These are phyloP conservation scores for Gallirallus australis DNA, from an alignment of 2,797 vertebrate species.

Conservation along the genomic window DNA sequence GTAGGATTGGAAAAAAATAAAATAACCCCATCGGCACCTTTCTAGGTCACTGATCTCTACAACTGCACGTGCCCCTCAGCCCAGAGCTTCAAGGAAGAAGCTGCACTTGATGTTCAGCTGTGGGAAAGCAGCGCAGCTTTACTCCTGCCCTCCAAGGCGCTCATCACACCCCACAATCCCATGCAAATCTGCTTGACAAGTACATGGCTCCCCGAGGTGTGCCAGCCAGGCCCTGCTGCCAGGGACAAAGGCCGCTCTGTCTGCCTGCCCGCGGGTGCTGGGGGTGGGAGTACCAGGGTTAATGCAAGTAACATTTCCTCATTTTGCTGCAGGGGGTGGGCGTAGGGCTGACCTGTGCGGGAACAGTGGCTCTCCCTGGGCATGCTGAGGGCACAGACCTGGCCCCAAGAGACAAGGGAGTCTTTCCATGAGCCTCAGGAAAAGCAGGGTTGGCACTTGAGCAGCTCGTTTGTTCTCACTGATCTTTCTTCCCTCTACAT, in stretches of 20 bases:
- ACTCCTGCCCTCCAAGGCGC: not conserved
- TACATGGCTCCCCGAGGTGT: not conserved
- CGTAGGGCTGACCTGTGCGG: not conserved
- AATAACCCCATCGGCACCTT: not conserved
- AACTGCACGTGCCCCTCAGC: not conserved
- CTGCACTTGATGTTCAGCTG: not conserved
- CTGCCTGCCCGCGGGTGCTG: fast-evolving
- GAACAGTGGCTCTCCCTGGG: not conserved
- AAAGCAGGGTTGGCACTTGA: not conserved
- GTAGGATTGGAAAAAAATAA: not conserved
- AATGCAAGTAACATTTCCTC: not conserved
- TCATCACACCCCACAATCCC: not conserved
- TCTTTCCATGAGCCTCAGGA: not conserved
- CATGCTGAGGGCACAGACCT: fast-evolving
- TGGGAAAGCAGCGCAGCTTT: not conserved
- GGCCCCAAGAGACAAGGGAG: not conserved
- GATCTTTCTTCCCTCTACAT: not conserved
- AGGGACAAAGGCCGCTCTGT: not conserved
- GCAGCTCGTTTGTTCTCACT: not conserved
- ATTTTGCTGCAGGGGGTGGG: not conserved
- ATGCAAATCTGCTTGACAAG: not conserved
- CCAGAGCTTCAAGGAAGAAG: not conserved
- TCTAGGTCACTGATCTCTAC: not conserved
- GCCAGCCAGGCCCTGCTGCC: not conserved
- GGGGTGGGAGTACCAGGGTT: not conserved